Evolutionary conservation across 2,113 vertebrate genomes (phyloP).

Genomic region (Phaethornis superciliosus): DNA sequence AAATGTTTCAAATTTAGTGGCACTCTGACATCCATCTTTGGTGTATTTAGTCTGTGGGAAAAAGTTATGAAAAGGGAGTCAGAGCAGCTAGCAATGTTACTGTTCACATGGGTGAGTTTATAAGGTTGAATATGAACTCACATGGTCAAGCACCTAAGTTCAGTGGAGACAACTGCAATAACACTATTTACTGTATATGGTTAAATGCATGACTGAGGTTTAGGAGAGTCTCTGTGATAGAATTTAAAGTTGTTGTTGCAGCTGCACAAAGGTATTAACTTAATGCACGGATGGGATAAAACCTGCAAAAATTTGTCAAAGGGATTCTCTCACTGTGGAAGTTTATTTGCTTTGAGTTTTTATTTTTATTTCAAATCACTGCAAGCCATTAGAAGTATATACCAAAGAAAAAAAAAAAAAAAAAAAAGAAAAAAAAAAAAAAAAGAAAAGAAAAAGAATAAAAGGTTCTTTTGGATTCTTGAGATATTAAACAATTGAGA

Average conservation of each 20-base stretch:
- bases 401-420: background rate
- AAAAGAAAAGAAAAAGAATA: background rate
- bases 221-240: background rate
- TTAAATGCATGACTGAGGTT: background rate
- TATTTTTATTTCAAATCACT: background rate
- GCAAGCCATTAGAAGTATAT: background rate
- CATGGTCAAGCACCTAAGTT: background rate
- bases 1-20: background rate
- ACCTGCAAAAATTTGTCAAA: background rate
- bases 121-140: background rate
- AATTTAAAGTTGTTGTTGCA: background rate
- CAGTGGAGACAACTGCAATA: background rate
- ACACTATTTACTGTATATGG: fast-evolving
- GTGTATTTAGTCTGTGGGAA: background rate
- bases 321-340: background rate
- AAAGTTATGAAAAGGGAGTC: background rate
- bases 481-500: background rate
- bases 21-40: background rate
- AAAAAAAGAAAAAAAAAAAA: background rate
- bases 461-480: background rate
- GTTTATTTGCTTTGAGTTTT: background rate
- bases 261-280: background rate
- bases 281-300: background rate
- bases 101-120: background rate
- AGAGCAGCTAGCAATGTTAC: background rate